Percentiles rank a stretch among this genome's conserved stretches.
Evolutionary conservation across 2,888 invertebrate species (phyloP).

Genomic region (Melinopterus prodromus): DNA sequence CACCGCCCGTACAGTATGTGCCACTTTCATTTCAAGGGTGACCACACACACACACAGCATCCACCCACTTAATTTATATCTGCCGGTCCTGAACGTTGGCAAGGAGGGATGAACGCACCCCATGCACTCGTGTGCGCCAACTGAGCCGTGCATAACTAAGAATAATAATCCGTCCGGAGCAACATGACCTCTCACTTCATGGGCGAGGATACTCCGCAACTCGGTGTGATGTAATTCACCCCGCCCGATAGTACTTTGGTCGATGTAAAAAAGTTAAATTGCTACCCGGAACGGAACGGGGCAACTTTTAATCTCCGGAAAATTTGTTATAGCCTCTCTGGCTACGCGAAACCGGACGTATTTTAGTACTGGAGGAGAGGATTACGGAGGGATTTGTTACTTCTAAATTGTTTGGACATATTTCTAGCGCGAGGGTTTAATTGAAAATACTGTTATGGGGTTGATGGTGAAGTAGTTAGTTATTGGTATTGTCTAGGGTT

Average conservation of each 20-base stretch:
- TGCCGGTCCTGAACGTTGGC: conserved; percentile 7
- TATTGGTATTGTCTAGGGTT: not conserved
- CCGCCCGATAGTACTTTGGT: not conserved
- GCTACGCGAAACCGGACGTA: not conserved
- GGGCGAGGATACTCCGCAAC: not conserved
- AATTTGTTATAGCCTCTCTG: conserved; percentile 15
- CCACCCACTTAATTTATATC: conserved; percentile 41
- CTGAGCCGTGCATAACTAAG: conserved; percentile 38
- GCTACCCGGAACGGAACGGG: conserved; percentile 11
- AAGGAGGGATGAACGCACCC: conserved; percentile 17
- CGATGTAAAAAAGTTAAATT: conserved; percentile 20
- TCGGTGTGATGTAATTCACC: conserved; percentile 11
- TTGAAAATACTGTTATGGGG: conserved; percentile 11
- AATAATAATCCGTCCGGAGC: conserved; percentile 24
- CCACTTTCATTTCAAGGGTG: conserved; percentile 45
- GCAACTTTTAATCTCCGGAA: conserved; percentile 22
- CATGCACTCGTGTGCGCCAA: conserved; percentile 22
- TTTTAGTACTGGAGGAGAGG: not conserved
- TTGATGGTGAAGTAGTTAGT: not conserved
- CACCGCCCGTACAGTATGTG: conserved; percentile 39
- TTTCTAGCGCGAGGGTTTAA: not conserved
- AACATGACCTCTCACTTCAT: not conserved
- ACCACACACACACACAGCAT: conserved; percentile 35
- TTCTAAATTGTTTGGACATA: conserved; percentile 5
- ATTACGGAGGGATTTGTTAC: not conserved